phyloP scores from a whole-genome alignment of 2,113 vertebrate genomes.

The Alethe diademata region DNA sequence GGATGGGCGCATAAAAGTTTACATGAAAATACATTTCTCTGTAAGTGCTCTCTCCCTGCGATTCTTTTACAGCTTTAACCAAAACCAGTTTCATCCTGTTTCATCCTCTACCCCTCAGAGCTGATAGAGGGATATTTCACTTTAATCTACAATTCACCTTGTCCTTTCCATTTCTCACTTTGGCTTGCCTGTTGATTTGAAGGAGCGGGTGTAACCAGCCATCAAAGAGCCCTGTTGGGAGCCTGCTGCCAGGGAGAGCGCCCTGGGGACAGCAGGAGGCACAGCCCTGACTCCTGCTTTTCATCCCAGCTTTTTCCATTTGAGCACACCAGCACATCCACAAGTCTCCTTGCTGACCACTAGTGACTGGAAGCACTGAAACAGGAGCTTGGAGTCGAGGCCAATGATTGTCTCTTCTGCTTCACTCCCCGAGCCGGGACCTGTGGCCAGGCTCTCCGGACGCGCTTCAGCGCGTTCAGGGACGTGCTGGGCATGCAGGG shows the following conservation, averaged over 20 bases:
- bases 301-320: not conserved
- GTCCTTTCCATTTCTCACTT: not conserved
- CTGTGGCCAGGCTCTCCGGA: not conserved
- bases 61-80: slow-evolving; percentile 45
- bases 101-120: not conserved
- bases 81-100: slow-evolving; percentile 51
- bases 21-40: slow-evolving; percentile 57
- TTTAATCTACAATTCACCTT: not conserved
- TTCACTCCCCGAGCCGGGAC: not conserved
- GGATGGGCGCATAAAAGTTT: slow-evolving; percentile 54
- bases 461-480: accelerated
- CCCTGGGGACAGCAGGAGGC: not conserved
- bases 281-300: not conserved
- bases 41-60: not conserved
- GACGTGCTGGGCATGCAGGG: slow-evolving; percentile 6
- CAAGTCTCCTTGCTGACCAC: not conserved
- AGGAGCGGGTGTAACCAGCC: not conserved
- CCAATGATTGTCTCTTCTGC: not conserved
- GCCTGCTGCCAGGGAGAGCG: not conserved
- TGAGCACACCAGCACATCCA: not conserved
- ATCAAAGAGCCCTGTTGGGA: not conserved
- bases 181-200: not conserved
- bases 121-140: not conserved
- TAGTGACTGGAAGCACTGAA: not conserved
- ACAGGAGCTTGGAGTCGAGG: slow-evolving; percentile 14